Percentiles rank a stretch among this genome's conserved stretches.
Conservation (phyloP, 1,140 invertebrate species). For the Listronotus bonariensis region DNA sequence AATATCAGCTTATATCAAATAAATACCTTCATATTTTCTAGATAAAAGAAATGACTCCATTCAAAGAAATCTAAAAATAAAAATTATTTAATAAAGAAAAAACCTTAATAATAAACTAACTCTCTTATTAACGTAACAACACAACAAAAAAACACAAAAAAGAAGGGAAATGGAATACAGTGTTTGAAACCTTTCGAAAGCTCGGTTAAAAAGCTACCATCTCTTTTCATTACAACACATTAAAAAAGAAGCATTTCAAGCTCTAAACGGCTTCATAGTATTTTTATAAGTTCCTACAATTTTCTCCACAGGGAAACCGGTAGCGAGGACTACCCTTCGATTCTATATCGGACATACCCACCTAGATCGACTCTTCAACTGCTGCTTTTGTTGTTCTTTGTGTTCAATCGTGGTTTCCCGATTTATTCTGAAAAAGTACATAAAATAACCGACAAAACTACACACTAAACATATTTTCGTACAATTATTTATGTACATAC, state of each 20-base stretch:
- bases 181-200: too few relatives aligned
- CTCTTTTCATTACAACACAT: too few relatives aligned
- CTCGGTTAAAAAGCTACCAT: too few relatives aligned
- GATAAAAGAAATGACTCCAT: too few relatives aligned
- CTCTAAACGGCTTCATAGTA: not conserved
- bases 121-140: too few relatives aligned
- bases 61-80: too few relatives aligned
- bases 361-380: constrained; percentile 18
- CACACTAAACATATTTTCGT: not conserved
- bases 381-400: constrained; percentile 42
- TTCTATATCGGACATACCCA: constrained; percentile 21
- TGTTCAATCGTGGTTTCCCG: constrained; percentile 29
- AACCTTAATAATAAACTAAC: too few relatives aligned
- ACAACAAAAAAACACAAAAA: not conserved
- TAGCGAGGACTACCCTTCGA: constrained; percentile 16
- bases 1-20: too few relatives aligned
- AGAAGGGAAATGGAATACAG: not conserved
- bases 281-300: not conserved
- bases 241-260: not conserved
- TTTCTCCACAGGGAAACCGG: constrained; percentile 27
- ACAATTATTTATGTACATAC: not conserved
- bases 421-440: constrained; percentile 29
- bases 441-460: not conserved
- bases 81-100: too few relatives aligned
- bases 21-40: too few relatives aligned